Percentiles rank a stretch among this genome's conserved stretches.
Evolutionary conservation across 2,113 vertebrate genomes (phyloP).

Genomic region (Oreotrochilus melanogaster): DNA sequence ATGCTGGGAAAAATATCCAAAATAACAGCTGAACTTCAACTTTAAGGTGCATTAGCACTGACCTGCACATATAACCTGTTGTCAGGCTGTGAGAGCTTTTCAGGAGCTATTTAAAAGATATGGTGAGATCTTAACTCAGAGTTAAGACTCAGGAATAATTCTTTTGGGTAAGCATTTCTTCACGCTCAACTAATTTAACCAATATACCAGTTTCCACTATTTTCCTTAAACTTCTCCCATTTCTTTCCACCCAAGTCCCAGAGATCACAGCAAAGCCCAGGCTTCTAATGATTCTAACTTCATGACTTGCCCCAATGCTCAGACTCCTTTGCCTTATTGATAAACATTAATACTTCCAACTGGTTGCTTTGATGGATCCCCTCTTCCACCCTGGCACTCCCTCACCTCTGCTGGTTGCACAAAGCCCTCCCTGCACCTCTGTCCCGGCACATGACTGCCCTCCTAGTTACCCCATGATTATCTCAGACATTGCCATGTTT

Average conservation of each 20-base stretch:
- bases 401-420: neutral
- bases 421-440: neutral
- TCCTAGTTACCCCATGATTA: accelerated
- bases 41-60: neutral
- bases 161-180: neutral
- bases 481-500: neutral
- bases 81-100: neutral
- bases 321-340: accelerated
- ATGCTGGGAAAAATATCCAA: neutral
- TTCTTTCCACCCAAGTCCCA: neutral
- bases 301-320: accelerated
- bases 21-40: conserved; percentile 14
- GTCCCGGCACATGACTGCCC: accelerated
- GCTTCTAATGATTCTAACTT: neutral
- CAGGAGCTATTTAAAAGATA: neutral
- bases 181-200: neutral
- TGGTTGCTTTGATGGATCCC: neutral
- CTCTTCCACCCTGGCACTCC: neutral
- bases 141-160: neutral
- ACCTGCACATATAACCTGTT: neutral
- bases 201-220: neutral
- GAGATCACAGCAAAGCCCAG: neutral
- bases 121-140: neutral
- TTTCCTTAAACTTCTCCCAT: neutral
- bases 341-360: neutral